Evolutionary conservation across 2,888 invertebrate species (phyloP), one percentile per base, ranked within the genome.

Genomic region (Agonopterix heracliana): DNA sequence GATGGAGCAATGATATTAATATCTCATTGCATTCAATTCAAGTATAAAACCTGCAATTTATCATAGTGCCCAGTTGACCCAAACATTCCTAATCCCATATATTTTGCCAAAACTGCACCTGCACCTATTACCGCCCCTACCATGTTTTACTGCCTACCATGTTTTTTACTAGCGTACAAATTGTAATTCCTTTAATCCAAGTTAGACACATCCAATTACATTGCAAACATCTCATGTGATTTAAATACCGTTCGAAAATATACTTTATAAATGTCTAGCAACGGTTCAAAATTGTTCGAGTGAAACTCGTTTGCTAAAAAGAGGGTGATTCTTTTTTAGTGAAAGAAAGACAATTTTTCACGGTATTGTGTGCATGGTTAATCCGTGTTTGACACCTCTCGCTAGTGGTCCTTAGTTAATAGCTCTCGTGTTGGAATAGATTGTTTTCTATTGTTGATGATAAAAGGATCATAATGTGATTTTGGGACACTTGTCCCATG

Each of bases 151-250:
- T 53, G 60, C 61, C 53, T 60, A 64, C n/a, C n/a, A 62, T 68
- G 63, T 84, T 87, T 87, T 86, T 84, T 86, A 82, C 78, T 76
- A 66, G 71, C 74, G 71, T 77, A 78, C 85, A 85, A 84, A 81
- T 84, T 82, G 83, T 86, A 84, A 86, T 86, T 74, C 86, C 80
- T 81, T 71, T 87, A 88, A 87, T 87, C 87, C 84, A 74, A 74
- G 71, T 84, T 81, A 76, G 78, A 84, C 80, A 81, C 81, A 84
- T 86, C 81, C 84, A 86, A 86, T 86, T 86, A 82, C 79, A 76
- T 78, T 66, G 71, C 64, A 81, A 82, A 81, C 72, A 78, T 72
- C 70, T 61, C 53, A 48, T 46, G 43, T 10, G 11, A 47, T 43
- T 8, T 45, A 11, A 12, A 7, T 14, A 4, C 9, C 40, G 35